These are phyloP conservation scores for Drosophila fungiperda DNA, from an alignment of 2,888 invertebrate species.

Conservation along the genomic window DNA sequence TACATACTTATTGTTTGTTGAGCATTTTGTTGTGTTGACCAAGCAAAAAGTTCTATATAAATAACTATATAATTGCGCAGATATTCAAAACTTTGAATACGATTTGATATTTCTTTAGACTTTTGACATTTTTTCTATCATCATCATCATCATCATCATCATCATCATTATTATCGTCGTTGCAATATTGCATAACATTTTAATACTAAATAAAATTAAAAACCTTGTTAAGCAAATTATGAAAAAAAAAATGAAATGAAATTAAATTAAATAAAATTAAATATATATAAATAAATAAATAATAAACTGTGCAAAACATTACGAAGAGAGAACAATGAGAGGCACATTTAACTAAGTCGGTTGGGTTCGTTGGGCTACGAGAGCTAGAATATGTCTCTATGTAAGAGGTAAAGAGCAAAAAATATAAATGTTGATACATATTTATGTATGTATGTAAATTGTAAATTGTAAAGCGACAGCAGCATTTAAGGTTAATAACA, in stretches of 20 bases:
- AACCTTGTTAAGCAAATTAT: constrained; percentile 59
- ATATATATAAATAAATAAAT: constrained; percentile 38
- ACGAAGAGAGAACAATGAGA: constrained; percentile 49
- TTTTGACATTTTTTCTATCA: constrained; percentile 55
- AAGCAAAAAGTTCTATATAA: constrained; percentile 47
- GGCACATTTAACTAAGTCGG: constrained; percentile 51
- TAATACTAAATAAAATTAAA: constrained; percentile 51
- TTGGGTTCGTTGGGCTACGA: constrained; percentile 43
- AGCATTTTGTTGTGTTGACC: constrained; percentile 49
- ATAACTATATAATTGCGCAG: constrained; percentile 46
- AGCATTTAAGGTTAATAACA: constrained; percentile 74
- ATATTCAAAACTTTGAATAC: constrained; percentile 84
- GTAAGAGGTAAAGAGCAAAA: constrained; percentile 31
- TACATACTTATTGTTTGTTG: constrained; percentile 19
- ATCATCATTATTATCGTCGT: constrained; percentile 35
- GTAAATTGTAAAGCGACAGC: constrained; percentile 63
- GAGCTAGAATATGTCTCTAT: constrained; percentile 39
- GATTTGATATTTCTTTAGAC: constrained; percentile 65
- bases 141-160: constrained; percentile 40
- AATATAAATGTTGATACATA: constrained; percentile 13
- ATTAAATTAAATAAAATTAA: constrained; percentile 28
- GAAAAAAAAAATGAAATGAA: constrained; percentile 18
- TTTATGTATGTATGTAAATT: constrained; percentile 19
- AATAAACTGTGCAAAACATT: constrained; percentile 51
- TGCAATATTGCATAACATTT: constrained; percentile 61